Evolutionary conservation across 2,888 invertebrate genomes (phyloP), one percentile per base, ranked within the genome.

Genomic region (Euclidia mi): DNA sequence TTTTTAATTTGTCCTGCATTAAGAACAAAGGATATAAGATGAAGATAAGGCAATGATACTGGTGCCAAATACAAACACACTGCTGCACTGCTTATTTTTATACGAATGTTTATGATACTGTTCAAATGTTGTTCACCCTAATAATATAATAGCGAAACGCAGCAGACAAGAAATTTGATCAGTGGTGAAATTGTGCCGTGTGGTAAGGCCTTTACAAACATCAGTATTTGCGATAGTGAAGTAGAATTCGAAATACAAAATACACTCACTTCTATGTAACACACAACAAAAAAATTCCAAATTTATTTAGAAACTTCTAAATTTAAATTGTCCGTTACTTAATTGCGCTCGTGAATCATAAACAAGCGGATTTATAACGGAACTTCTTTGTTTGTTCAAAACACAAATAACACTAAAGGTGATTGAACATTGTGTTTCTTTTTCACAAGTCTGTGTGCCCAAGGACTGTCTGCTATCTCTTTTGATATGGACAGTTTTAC

Each of bases 361-460:
- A 15, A 20, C 56, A 43, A 49, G 45, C 12, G 43, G 38, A 56
- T 38, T 18, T 35, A n/a, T 11, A 65, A 46, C 63, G 69, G 65
- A 11, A 6, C 18, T 40, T 35, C 64, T 68, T 65, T 65, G 65
- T 65, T 56, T 43, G 42, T 32, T 32, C 1, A 29, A 63, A 68
- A 38, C 18, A 18, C 15, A 35, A 65, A 68, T 63, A 62, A 55
- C 9, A 65, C 50, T 32, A 47, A 17, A 52, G 41, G 55, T 48
- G 31, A 62, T 14, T 56, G 47, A 48, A 50, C 49, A 40, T 18
- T 12, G 15, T 35, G n/a, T n/a, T n/a, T n/a, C n/a, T 15, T 35
- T 14, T 35, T 6, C 4, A 35, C 12, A 35, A 11, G 32, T 32
- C 32, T 11, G 32, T 32, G 1, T 11, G 32, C 2, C 11, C n/a